Percentiles rank a stretch among this genome's conserved stretches.
phyloP scores from a whole-genome alignment of 2,888 invertebrate species.

The Eulithis prunata region DNA sequence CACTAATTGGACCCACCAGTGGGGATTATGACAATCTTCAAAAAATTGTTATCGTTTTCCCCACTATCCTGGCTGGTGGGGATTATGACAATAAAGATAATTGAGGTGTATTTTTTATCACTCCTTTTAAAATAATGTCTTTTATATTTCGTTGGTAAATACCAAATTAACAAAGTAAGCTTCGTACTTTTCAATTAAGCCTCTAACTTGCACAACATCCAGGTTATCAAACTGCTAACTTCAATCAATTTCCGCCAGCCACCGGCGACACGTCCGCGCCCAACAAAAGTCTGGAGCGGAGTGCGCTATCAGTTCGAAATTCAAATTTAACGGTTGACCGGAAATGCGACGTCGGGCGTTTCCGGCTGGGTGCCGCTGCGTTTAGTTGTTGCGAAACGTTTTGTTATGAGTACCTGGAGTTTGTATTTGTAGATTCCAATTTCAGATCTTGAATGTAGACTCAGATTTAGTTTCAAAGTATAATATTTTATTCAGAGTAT shows the following conservation, averaged over 20 bases:
- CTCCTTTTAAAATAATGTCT: too few relatives aligned
- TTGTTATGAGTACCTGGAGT: constrained; percentile 15
- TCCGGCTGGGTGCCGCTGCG: constrained; percentile 57
- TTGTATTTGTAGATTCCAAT: constrained; percentile 5
- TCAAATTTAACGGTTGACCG: constrained; percentile 81
- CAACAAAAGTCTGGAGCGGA: constrained; percentile 67
- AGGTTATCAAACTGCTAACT: constrained; percentile 37
- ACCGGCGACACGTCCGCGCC: constrained; percentile 58
- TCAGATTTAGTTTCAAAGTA: too few relatives aligned
- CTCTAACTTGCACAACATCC: constrained; percentile 5
- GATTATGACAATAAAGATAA: too few relatives aligned
- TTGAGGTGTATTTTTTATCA: too few relatives aligned
- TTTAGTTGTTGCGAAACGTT: constrained; percentile 35
- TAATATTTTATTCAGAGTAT: too few relatives aligned
- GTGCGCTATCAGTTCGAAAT: constrained; percentile 76
- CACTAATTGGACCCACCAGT: too few relatives aligned
- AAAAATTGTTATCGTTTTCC: too few relatives aligned
- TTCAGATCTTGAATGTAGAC: background rate
- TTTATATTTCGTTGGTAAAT: too few relatives aligned
- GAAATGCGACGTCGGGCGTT: constrained; percentile 67
- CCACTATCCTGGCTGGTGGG: too few relatives aligned
- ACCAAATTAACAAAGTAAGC: background rate
- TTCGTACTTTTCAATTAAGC: constrained; percentile 10
- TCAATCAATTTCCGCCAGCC: constrained; percentile 62
- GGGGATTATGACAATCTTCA: too few relatives aligned